Evolutionary conservation across 2,888 invertebrate genomes (phyloP).

Genomic region (Spisula subtruncata): DNA sequence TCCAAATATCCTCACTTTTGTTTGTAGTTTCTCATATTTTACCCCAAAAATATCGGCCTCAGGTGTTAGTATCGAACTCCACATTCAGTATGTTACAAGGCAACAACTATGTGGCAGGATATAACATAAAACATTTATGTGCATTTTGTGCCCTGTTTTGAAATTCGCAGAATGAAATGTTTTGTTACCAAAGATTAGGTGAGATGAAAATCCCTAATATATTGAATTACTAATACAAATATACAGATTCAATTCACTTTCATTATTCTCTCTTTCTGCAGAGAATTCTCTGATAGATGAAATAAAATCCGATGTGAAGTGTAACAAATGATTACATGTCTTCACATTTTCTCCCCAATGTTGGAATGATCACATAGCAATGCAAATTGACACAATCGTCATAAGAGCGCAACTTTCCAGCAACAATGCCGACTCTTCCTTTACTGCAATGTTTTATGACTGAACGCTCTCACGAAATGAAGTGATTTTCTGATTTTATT

Average conservation of each 20-base stretch:
- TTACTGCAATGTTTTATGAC: background rate
- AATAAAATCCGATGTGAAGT: conserved; percentile 22
- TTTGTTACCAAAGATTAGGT: conserved; percentile 9
- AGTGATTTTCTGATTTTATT: conserved; percentile 13
- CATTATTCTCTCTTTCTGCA: conserved; percentile 25
- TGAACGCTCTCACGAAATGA: background rate
- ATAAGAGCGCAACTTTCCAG: background rate
- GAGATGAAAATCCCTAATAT: conserved; percentile 13
- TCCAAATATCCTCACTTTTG: no score
- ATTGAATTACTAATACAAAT: conserved; percentile 27
- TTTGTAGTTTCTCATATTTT: no score
- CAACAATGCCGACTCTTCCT: background rate
- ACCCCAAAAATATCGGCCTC: no score
- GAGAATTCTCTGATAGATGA: background rate
- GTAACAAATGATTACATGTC: conserved; percentile 28
- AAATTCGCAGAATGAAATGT: conserved; percentile 26
- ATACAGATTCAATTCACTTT: conserved; percentile 1
- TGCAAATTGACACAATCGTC: conserved; percentile 27
- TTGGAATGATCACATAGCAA: conserved; percentile 9
- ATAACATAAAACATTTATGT: no score
- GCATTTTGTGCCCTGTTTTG: no score
- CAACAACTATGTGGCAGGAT: no score
- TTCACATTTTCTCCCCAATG: background rate
- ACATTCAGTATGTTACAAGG: no score
- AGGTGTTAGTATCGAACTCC: no score